Evolutionary conservation across 2,797 vertebrate genomes (phyloP), one percentile per base, ranked within the genome.

Genomic region (Centroberyx gerrardi): DNA sequence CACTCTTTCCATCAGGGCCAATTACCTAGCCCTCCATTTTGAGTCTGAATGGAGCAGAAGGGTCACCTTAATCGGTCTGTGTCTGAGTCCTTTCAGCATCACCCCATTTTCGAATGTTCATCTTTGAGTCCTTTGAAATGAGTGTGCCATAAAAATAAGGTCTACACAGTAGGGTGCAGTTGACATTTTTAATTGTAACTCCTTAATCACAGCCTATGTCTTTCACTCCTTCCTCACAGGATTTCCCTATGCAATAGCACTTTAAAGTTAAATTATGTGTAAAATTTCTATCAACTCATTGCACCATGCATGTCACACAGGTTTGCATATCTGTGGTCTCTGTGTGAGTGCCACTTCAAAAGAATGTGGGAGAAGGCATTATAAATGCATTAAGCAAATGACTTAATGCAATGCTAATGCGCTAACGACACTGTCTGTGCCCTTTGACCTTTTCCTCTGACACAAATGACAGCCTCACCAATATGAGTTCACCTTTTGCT

Each of bases 1-100:
- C 53, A 1, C 68, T 78, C 77, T 63, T 74, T 85, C 84, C 78
- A 90, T 85, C 66, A 79, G 62, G 73, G 76, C 79, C 80, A 87
- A 90, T 92, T 88, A 90, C 76, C 31, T 18, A 40, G 42, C 42
- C 72, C 56, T 80, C 82, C 53, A 63, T 38, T 83, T 70, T 0
- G 1, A 79, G 71, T 74, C 44, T 74, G 62, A 76, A 33, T 8
- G 28, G 58, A 81, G 65, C 54, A 55, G 60, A 78, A 58, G 61
- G 84, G 82, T 85, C 86, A 86, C 80, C 78, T 85, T 85, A 78
- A 85, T 90, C 68, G 31, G 42, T 52, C 44, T 38, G n/a, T 15
- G 7, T 71, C 65, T n/a, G 8, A 66, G 65, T 70, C 62, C 59
- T 76, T 76, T 76, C 58, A 62, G 12, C 68, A 55, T 75, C 62